phyloP scores from a whole-genome alignment of 2,888 invertebrate species.

The Orthosia gracilis region DNA sequence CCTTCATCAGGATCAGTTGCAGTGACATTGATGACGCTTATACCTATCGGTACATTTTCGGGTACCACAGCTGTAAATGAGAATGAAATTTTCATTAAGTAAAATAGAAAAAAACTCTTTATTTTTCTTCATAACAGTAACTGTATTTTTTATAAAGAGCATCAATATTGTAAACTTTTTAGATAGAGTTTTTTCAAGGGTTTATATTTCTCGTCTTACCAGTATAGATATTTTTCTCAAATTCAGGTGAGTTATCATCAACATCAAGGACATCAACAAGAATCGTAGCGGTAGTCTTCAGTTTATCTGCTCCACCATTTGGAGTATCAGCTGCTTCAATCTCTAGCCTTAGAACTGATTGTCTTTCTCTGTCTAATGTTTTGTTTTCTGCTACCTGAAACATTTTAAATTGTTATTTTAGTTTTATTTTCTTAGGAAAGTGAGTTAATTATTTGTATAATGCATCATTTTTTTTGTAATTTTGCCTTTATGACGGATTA shows the following conservation, averaged over 20 bases:
- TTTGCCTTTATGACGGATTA: too few relatives aligned
- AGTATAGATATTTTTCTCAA: constrained; percentile 92
- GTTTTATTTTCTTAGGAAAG: too few relatives aligned
- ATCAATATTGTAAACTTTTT: too few relatives aligned
- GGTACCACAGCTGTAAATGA: constrained; percentile 93
- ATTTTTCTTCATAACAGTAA: too few relatives aligned
- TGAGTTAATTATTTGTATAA: too few relatives aligned
- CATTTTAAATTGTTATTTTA: neutral
- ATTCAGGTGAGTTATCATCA: constrained; percentile 95
- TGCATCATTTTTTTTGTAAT: too few relatives aligned
- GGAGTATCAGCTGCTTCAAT: constrained; percentile 95
- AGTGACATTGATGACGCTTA: constrained; percentile 92
- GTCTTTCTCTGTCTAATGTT: constrained; percentile 94
- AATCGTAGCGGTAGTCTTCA: constrained; percentile 92
- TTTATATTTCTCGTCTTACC: constrained; percentile 71
- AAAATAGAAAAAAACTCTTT: too few relatives aligned
- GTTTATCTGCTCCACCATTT: constrained; percentile 92
- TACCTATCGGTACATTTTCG: constrained; percentile 93
- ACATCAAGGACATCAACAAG: constrained; percentile 94
- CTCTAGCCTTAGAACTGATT: constrained; percentile 93
- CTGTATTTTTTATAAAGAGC: too few relatives aligned
- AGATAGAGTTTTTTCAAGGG: too few relatives aligned
- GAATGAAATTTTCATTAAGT: neutral
- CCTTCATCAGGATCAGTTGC: constrained; percentile 95
- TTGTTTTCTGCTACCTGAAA: constrained; percentile 92